Base-by-base conservation (phyloP, 2,113 vertebrate species). In the Percina caprodes region DNA sequence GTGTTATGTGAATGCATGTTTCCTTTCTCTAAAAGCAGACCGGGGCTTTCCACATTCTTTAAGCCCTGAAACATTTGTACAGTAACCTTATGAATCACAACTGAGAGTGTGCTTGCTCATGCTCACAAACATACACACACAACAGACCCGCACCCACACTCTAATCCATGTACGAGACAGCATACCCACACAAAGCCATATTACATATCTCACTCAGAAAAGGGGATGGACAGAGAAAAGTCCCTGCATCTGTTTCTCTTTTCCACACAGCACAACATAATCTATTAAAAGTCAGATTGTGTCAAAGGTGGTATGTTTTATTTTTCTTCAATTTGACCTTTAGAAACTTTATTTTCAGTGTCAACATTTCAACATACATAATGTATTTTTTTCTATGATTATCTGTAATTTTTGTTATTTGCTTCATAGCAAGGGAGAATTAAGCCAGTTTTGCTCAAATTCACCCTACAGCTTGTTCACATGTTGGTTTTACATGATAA, bases 61-160 rank as follows among this genome's bases (percentile, higher is more conserved):
- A 68, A 86, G 83, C 83, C 21, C 72, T 90, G 84, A 91, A 90
- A 69, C 82, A 88, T 82, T 87, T 81, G 80, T 90, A 77, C 87
- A 83, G 79, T 86, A 88, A 86, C 80, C 80, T 83, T 89, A 91
- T 94, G 92, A 94, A 91, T 95, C 94, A 94, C 83, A 86, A 91
- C 87, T 83, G 81, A 92, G 85, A 90, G 63, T 13, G n/a, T 56
- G 55, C 61, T 77, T 69, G 66, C 59, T 68, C 58, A 60, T 16
- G 5, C 69, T 77, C 66, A 46, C 69, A 83, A 30, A 87, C 67
- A 72, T 26, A 79, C 70, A 86, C 55, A 69, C 67, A 49, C 75
- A 72, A 82, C 49, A 60, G 56, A 79, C 67, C 74, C 55, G 42
- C 86, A 81, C 84, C 82, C 86, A 88, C 88, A 68, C 77, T 62